A percentile compares a stretch with the other conserved stretches of the same genome.
phyloP scores from a whole-genome alignment of 2,888 invertebrate species.

The Leucophora obtusa region DNA sequence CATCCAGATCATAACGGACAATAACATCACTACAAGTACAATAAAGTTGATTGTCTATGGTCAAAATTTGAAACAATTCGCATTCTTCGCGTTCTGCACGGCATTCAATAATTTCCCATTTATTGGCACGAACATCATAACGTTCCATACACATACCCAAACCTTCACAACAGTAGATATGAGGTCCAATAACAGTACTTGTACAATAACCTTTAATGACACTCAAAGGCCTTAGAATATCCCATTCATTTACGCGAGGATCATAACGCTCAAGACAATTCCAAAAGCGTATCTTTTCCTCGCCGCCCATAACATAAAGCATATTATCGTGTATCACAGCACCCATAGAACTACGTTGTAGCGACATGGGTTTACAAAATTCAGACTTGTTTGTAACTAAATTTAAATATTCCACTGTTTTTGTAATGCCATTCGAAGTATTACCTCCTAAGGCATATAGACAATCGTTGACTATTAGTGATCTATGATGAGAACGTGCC shows the following conservation, averaged over 20 bases:
- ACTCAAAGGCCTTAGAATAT: slow-evolving; percentile 67
- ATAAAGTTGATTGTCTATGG: slow-evolving; percentile 69
- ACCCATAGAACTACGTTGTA: slow-evolving; percentile 72
- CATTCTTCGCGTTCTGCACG: slow-evolving; percentile 69
- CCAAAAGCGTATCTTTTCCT: slow-evolving; percentile 69
- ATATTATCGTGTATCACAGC: slow-evolving; percentile 68
- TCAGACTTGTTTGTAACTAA: slow-evolving; percentile 67
- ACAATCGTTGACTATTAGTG: slow-evolving; percentile 68
- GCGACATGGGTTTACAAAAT: slow-evolving; percentile 68
- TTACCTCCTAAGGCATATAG: slow-evolving; percentile 71
- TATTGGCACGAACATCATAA: slow-evolving; percentile 69
- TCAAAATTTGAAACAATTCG: slow-evolving; percentile 72
- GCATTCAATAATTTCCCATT: slow-evolving; percentile 72
- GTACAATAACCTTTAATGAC: slow-evolving; percentile 72
- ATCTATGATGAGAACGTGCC: slow-evolving; percentile 71
- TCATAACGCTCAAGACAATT: slow-evolving; percentile 71
- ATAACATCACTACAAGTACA: slow-evolving; percentile 70
- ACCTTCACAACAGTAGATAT: slow-evolving; percentile 71
- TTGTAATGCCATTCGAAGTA: slow-evolving; percentile 66
- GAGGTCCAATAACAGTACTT: slow-evolving; percentile 67
- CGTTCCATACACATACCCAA: slow-evolving; percentile 72
- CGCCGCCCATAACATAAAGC: slow-evolving; percentile 73
- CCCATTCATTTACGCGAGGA: slow-evolving; percentile 70
- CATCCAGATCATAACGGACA: slow-evolving; percentile 66
- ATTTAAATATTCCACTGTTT: slow-evolving; percentile 69